These are phyloP conservation scores for Drosophila aff. DNA, from an alignment of 1,140 invertebrate genomes.

Conservation along the genomic window DNA sequence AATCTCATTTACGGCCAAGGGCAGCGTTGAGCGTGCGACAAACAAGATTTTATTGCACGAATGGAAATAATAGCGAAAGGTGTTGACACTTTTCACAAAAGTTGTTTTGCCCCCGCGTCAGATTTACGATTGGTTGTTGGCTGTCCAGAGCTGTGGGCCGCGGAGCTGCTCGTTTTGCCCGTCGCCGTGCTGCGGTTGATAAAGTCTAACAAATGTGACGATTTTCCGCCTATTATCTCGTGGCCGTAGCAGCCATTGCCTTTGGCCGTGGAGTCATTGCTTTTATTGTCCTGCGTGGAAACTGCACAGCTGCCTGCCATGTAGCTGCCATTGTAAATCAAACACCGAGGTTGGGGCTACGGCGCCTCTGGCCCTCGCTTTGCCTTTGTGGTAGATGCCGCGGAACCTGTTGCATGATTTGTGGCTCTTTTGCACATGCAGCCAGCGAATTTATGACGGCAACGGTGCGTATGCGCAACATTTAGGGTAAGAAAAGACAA, in stretches of 20 bases:
- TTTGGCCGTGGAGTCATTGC: constrained; percentile 24
- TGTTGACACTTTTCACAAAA: constrained; percentile 54
- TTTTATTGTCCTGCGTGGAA: constrained; percentile 77
- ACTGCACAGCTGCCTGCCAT: constrained; percentile 64
- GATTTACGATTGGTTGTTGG: constrained; percentile 67
- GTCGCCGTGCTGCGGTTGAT: constrained; percentile 51
- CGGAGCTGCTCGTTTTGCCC: constrained; percentile 16
- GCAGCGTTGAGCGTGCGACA: constrained; percentile 35
- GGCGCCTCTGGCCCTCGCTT: constrained; percentile 43
- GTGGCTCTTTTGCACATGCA: constrained; percentile 60
- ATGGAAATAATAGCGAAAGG: constrained; percentile 45
- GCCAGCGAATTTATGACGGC: constrained; percentile 55
- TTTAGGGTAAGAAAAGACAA: background rate
- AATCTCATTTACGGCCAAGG: constrained; percentile 62
- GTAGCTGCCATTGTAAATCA: constrained; percentile 69
- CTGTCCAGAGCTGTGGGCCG: background rate
- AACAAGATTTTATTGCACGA: constrained; percentile 67
- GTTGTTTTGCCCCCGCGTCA: constrained; percentile 37
- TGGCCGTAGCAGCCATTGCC: constrained; percentile 30
- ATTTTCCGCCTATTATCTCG: constrained; percentile 82
- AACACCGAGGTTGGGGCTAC: constrained; percentile 7
- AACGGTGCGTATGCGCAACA: constrained; percentile 44
- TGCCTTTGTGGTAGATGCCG: constrained; percentile 20
- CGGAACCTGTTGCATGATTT: constrained; percentile 80
- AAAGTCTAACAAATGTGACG: constrained; percentile 75